Evolutionary conservation across 1,140 invertebrate genomes (phyloP).

Genomic region (Drosophila arizonae): DNA sequence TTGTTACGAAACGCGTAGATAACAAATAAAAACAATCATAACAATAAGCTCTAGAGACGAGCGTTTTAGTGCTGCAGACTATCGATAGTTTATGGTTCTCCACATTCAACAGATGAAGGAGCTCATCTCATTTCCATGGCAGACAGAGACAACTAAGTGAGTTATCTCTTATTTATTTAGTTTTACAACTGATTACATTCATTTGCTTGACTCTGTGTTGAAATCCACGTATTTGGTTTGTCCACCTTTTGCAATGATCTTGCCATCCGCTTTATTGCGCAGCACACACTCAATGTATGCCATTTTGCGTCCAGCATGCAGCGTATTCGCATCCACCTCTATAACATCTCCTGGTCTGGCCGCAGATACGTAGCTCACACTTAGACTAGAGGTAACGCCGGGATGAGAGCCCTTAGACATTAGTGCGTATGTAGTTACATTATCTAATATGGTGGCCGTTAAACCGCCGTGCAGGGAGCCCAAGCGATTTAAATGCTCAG

Average conservation of each 20-base stretch:
- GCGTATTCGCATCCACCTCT: slow-evolving; percentile 89
- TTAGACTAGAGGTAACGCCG: slow-evolving; percentile 89
- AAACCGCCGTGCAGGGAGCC: slow-evolving; percentile 93
- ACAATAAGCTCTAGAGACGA: slow-evolving; percentile 12
- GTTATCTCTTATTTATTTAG: slow-evolving; percentile 5
- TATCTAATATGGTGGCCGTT: slow-evolving; percentile 92
- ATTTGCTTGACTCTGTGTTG: background rate
- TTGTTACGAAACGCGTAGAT: slow-evolving; percentile 35
- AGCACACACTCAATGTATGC: slow-evolving; percentile 92
- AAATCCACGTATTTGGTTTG: slow-evolving; percentile 90
- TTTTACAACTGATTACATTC: background rate
- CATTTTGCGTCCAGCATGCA: slow-evolving; percentile 89
- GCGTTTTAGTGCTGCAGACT: background rate
- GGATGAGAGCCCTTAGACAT: slow-evolving; percentile 86
- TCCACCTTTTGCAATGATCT: slow-evolving; percentile 89
- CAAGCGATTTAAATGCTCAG: slow-evolving; percentile 89
- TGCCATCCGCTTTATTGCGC: slow-evolving; percentile 87
- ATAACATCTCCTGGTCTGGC: slow-evolving; percentile 90
- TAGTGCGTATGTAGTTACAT: slow-evolving; percentile 91
- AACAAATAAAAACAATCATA: slow-evolving; percentile 23
- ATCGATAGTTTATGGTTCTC: slow-evolving; percentile 25
- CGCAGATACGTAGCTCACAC: slow-evolving; percentile 89
- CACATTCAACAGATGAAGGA: background rate
- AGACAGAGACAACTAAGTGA: too few relatives aligned
- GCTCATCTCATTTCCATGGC: background rate